Percentiles rank a stretch among this genome's conserved stretches.
phyloP scores from a whole-genome alignment of 2,797 vertebrate genomes.

The Naso thynnoides region DNA sequence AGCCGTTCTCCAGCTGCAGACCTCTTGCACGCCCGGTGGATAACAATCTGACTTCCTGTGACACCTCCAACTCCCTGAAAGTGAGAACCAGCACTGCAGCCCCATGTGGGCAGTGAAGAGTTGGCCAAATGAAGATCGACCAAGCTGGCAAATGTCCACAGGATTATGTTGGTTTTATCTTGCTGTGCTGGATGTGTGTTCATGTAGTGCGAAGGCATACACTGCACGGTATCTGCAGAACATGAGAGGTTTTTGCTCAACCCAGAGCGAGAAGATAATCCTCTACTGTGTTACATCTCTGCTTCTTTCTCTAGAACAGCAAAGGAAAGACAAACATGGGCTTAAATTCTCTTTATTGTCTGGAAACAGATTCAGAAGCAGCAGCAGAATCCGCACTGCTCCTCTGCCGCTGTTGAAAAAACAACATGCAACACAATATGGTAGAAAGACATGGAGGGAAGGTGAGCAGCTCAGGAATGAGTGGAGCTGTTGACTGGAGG shows the following conservation, averaged over 20 bases:
- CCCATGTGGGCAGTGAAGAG: conserved; percentile 38
- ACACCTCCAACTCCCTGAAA: conserved; percentile 75
- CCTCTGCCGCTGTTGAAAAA: conserved; percentile 46
- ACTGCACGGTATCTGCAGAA: conserved; percentile 8
- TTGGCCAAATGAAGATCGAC: conserved; percentile 33
- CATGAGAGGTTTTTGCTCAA: conserved; percentile 24
- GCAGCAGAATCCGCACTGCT: conserved; percentile 35
- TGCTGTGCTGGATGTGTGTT: conserved; percentile 12
- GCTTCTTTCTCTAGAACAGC: conserved; percentile 16
- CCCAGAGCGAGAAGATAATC: conserved; percentile 25
- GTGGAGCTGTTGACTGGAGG: conserved; percentile 61
- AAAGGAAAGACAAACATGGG: conserved; percentile 35
- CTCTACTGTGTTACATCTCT: conserved; percentile 11
- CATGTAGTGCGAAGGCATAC: not conserved
- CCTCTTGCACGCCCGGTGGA: conserved; percentile 68
- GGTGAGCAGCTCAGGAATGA: conserved; percentile 42
- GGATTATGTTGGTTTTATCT: conserved; percentile 49
- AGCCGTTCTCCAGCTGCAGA: conserved; percentile 78
- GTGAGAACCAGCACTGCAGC: conserved; percentile 58
- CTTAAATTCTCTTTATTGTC: conserved; percentile 40
- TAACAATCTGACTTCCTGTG: conserved; percentile 72
- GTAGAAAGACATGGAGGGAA: conserved; percentile 21
- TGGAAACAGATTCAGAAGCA: conserved; percentile 41
- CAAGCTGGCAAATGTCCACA: conserved; percentile 24
- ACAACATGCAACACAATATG: conserved; percentile 45